Evolutionary conservation across 2,113 vertebrate species (phyloP).

Genomic region (Verasper variegatus): DNA sequence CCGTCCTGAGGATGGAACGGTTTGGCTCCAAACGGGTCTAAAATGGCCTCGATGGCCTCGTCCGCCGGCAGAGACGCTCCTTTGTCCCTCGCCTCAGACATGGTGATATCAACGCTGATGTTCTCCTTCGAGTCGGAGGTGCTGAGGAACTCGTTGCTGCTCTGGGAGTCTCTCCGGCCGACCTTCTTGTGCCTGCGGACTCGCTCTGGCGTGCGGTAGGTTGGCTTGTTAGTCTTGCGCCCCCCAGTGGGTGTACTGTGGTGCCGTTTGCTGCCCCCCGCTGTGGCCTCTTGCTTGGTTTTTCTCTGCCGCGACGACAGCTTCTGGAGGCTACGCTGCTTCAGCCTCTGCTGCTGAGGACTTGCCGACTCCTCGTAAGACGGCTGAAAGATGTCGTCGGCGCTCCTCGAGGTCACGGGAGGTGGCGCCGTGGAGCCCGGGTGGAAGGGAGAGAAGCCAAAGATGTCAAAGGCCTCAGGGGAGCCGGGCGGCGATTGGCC

Average conservation of each 20-base stretch:
- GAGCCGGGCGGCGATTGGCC: slow-evolving; percentile 79
- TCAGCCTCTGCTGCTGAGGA: slow-evolving; percentile 88
- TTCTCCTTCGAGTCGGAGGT: slow-evolving; percentile 97
- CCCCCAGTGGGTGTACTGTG: slow-evolving; percentile 88
- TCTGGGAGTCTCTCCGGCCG: slow-evolving; percentile 93
- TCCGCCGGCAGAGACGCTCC: slow-evolving; percentile 81
- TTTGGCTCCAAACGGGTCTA: slow-evolving; percentile 94
- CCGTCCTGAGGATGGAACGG: slow-evolving; percentile 90
- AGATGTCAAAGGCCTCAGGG: slow-evolving; percentile 85
- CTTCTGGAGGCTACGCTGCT: slow-evolving; percentile 93
- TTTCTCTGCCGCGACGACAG: slow-evolving; percentile 91
- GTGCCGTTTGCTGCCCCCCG: slow-evolving; percentile 87
- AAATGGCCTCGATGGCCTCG: slow-evolving; percentile 81
- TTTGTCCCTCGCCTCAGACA: slow-evolving; percentile 87
- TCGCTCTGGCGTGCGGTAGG: slow-evolving; percentile 91
- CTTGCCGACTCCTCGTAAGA: slow-evolving; percentile 86
- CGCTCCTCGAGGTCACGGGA: slow-evolving; percentile 73
- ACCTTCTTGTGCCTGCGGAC: slow-evolving; percentile 90
- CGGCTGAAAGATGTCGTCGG: slow-evolving; percentile 87
- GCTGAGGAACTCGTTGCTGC: slow-evolving; percentile 94
- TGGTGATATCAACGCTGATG: slow-evolving; percentile 84
- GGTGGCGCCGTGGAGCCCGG: slow-evolving; percentile 67
- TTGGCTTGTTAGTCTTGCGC: slow-evolving; percentile 87
- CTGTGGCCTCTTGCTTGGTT: slow-evolving; percentile 86
- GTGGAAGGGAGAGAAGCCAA: slow-evolving; percentile 93